These are phyloP conservation scores for Aphelocoma californica DNA, from an alignment of 2,797 vertebrate species.

Conservation along the genomic window DNA sequence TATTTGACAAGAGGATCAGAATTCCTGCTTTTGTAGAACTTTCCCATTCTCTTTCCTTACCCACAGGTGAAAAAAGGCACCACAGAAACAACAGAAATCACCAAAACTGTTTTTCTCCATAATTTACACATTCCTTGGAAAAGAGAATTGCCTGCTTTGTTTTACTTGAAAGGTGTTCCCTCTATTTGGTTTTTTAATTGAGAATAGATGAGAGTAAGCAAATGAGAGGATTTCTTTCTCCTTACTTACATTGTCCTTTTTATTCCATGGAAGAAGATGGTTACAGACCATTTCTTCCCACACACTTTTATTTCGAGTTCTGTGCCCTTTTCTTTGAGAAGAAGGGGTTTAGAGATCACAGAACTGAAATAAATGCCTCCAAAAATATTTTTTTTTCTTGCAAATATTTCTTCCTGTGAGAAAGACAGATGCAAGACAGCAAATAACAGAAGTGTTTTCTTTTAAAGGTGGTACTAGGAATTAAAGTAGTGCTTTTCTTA, in stretches of 20 bases:
- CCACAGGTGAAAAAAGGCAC: background rate
- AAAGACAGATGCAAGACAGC: background rate
- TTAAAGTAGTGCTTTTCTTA: background rate
- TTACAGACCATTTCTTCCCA: conserved; percentile 54
- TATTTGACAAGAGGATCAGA: background rate
- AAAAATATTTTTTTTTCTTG: background rate
- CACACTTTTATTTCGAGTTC: conserved; percentile 30
- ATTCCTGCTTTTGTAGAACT: background rate
- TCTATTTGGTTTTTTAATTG: background rate
- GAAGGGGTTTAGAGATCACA: conserved; percentile 20
- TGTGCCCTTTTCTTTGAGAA: conserved; percentile 42
- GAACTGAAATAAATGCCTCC: conserved; percentile 20
- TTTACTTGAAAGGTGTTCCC: background rate
- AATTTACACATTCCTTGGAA: background rate
- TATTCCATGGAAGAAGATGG: background rate
- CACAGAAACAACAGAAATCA: background rate
- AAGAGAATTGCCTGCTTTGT: background rate
- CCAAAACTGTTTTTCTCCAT: background rate
- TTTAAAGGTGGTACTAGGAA: background rate
- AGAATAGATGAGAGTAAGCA: background rate
- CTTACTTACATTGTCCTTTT: conserved; percentile 7
- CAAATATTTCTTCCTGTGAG: background rate
- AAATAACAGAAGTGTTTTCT: background rate
- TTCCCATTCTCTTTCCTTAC: background rate
- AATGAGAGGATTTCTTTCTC: background rate